Evolutionary conservation across 2,888 invertebrate genomes (phyloP).

Genomic region (Ophonus ardosiacus): DNA sequence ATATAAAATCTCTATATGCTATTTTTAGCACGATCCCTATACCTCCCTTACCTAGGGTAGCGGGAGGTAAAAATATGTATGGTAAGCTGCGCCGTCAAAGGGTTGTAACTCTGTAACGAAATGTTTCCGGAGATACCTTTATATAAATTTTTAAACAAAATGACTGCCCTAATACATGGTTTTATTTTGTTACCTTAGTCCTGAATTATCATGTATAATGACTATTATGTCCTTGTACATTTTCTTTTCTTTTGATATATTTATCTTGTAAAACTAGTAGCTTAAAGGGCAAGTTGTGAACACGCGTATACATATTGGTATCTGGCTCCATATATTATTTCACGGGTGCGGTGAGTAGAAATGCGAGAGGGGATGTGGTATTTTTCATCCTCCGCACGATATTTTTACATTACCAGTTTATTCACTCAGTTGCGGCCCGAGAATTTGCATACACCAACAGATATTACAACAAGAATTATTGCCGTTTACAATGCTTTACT

Average conservation of each 20-base stretch:
- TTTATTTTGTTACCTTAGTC: too few relatives aligned
- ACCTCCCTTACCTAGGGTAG: too few relatives aligned
- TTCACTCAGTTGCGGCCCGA: constrained; percentile 11
- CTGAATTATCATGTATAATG: too few relatives aligned
- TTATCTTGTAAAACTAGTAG: not conserved
- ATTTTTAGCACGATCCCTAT: too few relatives aligned
- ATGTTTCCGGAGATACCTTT: too few relatives aligned
- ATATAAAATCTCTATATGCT: too few relatives aligned
- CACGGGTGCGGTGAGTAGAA: not conserved
- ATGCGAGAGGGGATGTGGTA: not conserved
- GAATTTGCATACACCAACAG: constrained; percentile 44
- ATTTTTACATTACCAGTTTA: constrained; percentile 51
- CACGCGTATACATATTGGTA: not conserved
- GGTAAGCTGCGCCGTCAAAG: too few relatives aligned
- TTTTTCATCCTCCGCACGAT: constrained; percentile 36
- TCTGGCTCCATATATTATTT: not conserved
- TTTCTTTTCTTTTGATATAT: not conserved
- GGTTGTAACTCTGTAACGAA: too few relatives aligned
- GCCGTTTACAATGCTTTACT: not conserved
- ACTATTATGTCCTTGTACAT: too few relatives aligned
- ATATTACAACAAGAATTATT: constrained; percentile 39
- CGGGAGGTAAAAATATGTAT: too few relatives aligned
- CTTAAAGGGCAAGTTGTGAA: not conserved
- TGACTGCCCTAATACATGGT: too few relatives aligned
- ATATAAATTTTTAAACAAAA: too few relatives aligned